Conservation (phyloP, 2,888 invertebrate species). For the Phrixothrix hirtus region DNA sequence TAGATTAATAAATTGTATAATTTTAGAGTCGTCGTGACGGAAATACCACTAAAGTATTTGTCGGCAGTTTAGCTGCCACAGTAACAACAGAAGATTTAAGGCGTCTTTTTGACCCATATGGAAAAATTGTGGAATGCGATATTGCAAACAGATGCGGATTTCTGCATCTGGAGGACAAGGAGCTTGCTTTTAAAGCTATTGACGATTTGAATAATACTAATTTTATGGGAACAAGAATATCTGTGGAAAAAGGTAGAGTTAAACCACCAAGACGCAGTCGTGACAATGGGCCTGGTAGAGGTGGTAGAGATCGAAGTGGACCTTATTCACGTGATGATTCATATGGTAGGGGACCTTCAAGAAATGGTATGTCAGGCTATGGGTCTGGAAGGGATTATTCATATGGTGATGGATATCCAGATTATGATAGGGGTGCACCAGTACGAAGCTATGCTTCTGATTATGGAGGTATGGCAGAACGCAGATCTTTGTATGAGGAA, state of each 20-base stretch:
- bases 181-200: constrained; percentile 81
- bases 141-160: constrained; percentile 94
- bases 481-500: constrained; percentile 38
- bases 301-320: constrained; percentile 55
- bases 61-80: constrained; percentile 86
- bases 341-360: constrained; percentile 36
- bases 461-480: constrained; percentile 26
- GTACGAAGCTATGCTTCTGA: constrained; percentile 28
- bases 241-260: constrained; percentile 81
- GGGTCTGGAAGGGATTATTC: constrained; percentile 20
- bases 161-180: constrained; percentile 84
- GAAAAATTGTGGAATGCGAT: constrained; percentile 90
- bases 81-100: constrained; percentile 82
- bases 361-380: constrained; percentile 30
- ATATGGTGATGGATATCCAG: constrained; percentile 44
- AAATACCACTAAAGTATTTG: constrained; percentile 76
- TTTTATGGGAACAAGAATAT: constrained; percentile 82
- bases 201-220: constrained; percentile 77
- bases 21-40: constrained; percentile 49
- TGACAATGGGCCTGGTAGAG: constrained; percentile 59
- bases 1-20: not conserved
- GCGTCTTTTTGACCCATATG: constrained; percentile 82
- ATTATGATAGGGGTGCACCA: constrained; percentile 48
- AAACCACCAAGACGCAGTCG: constrained; percentile 67
- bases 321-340: constrained; percentile 50